These are phyloP conservation scores for Dryobates pubescens DNA, from an alignment of 2,797 vertebrate genomes.

Conservation along the genomic window DNA sequence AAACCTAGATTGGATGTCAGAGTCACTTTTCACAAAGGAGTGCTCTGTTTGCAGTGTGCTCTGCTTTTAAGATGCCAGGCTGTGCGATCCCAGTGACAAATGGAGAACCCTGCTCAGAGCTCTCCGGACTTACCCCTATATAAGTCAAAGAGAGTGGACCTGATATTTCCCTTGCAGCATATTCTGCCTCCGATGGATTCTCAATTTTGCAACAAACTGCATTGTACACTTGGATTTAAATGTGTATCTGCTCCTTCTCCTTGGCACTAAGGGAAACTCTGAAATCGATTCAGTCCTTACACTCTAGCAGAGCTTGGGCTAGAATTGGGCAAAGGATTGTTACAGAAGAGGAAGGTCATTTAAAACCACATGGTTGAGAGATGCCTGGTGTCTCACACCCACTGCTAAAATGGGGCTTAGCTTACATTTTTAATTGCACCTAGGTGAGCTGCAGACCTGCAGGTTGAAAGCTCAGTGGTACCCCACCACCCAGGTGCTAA, in stretches of 20 bases:
- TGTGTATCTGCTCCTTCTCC: slow-evolving; percentile 8
- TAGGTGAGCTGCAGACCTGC: not conserved
- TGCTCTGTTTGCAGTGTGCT: slow-evolving; percentile 51
- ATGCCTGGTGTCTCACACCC: slow-evolving; percentile 29
- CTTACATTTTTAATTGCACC: slow-evolving; percentile 25
- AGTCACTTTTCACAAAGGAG: slow-evolving; percentile 50
- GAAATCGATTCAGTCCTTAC: slow-evolving; percentile 23
- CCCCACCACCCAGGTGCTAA: not conserved
- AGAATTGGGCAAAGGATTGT: slow-evolving; percentile 44
- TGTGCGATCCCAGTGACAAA: slow-evolving; percentile 53
- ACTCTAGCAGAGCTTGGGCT: slow-evolving; percentile 10
- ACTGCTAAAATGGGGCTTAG: not conserved
- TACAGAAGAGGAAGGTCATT: slow-evolving; percentile 1
- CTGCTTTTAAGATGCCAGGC: slow-evolving; percentile 61
- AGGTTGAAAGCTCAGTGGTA: not conserved
- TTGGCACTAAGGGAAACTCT: slow-evolving; percentile 32
- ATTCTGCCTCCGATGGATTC: slow-evolving; percentile 51
- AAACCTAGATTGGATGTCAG: slow-evolving; percentile 60
- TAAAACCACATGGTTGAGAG: slow-evolving; percentile 19
- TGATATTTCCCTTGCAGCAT: slow-evolving; percentile 49
- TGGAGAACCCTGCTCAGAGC: slow-evolving; percentile 18
- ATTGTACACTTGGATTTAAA: slow-evolving; percentile 17
- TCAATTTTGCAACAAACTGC: slow-evolving; percentile 51
- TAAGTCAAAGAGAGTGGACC: slow-evolving; percentile 63
- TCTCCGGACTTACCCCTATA: not conserved